A percentile compares a stretch with the other conserved stretches of the same genome.
Evolutionary conservation across 2,797 vertebrate genomes (phyloP).

Genomic region (Mus spretus): DNA sequence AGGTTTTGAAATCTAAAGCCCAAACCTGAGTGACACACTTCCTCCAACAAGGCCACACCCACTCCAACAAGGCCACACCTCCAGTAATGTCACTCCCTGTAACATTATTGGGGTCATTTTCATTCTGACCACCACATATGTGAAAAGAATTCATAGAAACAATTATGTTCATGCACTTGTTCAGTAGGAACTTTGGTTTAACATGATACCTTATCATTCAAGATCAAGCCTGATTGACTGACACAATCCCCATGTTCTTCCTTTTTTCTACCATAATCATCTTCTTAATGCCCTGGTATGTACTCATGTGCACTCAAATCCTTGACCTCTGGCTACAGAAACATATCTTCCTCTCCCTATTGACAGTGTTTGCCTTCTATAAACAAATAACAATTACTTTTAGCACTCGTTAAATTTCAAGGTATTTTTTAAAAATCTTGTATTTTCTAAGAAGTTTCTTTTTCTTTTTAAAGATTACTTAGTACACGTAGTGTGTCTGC

Average conservation of each 20-base stretch:
- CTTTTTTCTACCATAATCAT: background rate
- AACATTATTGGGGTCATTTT: background rate
- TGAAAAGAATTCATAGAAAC: background rate
- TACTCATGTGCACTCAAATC: no score
- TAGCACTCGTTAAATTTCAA: constrained; percentile 16
- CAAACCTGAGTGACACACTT: background rate
- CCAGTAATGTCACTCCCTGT: background rate
- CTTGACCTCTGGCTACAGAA: background rate
- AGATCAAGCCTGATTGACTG: background rate
- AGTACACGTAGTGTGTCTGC: background rate
- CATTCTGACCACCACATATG: background rate
- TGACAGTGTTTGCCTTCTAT: background rate
- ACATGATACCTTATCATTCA: background rate
- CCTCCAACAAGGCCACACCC: background rate
- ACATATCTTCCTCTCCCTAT: background rate
- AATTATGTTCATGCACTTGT: background rate
- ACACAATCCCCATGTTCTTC: background rate
- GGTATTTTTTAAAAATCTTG: background rate
- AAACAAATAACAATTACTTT: constrained; percentile 9
- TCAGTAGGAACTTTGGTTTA: background rate
- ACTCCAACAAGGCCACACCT: background rate
- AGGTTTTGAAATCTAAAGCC: background rate
- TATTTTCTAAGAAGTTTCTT: background rate
- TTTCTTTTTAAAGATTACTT: background rate
- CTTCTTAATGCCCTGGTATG: background rate